A percentile compares a stretch with the other conserved stretches of the same genome.
phyloP scores from a whole-genome alignment of 1,140 invertebrate species.

The Metaphire vulgaris region DNA sequence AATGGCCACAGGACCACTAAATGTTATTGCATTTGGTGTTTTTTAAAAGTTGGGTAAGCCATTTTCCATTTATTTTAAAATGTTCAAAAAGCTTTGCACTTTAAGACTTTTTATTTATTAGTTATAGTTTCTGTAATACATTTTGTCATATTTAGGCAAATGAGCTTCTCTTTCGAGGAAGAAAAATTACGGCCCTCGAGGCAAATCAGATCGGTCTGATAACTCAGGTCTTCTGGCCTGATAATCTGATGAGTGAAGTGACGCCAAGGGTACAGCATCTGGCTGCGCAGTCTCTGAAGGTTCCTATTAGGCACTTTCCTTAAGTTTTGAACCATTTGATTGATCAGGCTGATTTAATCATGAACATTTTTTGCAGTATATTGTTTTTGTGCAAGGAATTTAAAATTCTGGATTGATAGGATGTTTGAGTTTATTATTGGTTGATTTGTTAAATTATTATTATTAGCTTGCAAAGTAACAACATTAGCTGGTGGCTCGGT shows the following conservation, averaged over 20 bases:
- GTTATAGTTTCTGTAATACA: no score
- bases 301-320: not conserved
- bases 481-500: not conserved
- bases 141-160: conserved; percentile 67
- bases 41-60: no score
- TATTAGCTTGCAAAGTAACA: no score
- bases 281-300: conserved; percentile 18
- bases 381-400: not conserved
- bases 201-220: conserved; percentile 67
- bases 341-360: not conserved
- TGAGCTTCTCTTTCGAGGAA: conserved; percentile 72
- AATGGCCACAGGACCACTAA: no score
- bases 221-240: conserved; percentile 52
- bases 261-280: conserved; percentile 26
- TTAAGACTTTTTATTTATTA: no score
- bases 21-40: no score
- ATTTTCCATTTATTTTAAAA: no score
- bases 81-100: no score
- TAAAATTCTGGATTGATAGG: not conserved
- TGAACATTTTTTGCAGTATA: not conserved
- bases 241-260: conserved; percentile 29
- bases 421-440: not conserved
- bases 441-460: not conserved
- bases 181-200: conserved; percentile 69
- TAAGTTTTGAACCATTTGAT: not conserved